Conservation (phyloP, 1,140 invertebrate species). For the Halyomorpha halys region DNA sequence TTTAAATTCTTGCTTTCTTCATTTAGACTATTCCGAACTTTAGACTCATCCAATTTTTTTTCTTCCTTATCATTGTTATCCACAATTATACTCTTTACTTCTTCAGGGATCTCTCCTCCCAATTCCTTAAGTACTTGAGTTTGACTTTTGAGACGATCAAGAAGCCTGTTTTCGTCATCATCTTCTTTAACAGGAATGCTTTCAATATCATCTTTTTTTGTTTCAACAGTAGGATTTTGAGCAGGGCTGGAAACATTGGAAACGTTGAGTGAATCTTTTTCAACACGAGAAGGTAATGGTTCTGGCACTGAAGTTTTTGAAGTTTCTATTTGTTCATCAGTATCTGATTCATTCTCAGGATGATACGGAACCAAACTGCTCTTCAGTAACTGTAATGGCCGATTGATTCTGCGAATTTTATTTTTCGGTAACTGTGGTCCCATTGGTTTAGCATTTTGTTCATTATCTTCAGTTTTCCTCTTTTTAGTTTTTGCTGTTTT, state of each 20-base stretch:
- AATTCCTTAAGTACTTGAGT: constrained; percentile 38
- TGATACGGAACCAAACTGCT: constrained; percentile 15
- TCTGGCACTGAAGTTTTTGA: constrained; percentile 7
- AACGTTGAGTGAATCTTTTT: neutral
- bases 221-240: neutral
- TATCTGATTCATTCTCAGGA: constrained; percentile 24
- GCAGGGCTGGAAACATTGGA: too few relatives aligned
- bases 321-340: constrained; percentile 23
- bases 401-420: too few relatives aligned
- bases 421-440: constrained; percentile 7
- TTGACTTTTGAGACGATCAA: constrained; percentile 37
- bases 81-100: constrained; percentile 32
- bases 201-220: constrained; percentile 7
- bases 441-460: neutral
- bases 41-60: constrained; percentile 34
- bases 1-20: constrained; percentile 22
- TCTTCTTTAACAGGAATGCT: constrained; percentile 24
- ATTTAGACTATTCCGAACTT: neutral
- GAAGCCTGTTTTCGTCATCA: constrained; percentile 36
- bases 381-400: too few relatives aligned
- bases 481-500: constrained; percentile 21
- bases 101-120: constrained; percentile 36
- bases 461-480: constrained; percentile 12
- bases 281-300: constrained; percentile 16
- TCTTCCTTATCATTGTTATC: constrained; percentile 10